Evolutionary conservation across 2,113 vertebrate species (phyloP), one percentile per base, ranked within the genome.

Genomic region (Acrocephalus arundinaceus): DNA sequence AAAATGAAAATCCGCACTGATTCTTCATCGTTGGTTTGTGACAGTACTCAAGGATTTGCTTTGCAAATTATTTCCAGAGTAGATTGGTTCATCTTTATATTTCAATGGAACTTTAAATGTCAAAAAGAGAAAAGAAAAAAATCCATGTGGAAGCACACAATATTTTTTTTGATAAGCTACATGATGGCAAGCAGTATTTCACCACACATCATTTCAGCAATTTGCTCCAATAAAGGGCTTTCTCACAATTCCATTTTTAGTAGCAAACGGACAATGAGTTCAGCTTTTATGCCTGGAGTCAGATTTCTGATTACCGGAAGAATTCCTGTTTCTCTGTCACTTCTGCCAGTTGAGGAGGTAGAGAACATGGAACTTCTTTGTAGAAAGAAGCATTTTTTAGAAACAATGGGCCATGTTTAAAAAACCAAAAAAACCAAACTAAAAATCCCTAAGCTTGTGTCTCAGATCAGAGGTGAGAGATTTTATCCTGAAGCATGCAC

Each of bases 91-190:
- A 15, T 74, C 41, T 41, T 88, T 65, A 4, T 31, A 43, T 76
- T 72, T 65, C 23, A 75, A 25, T 61, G 20, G 62, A 65, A 72
- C 63, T 72, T 54, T 31, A 81, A 63, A 35, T 52, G 7, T 72
- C 35, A 82, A 37, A 52, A 76, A 74, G 8, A 72, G 7, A 48
- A 84, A 80, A 67, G 9, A 49, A 85, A 85, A 87, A 68, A 31
- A 33, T 63, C 10, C 3, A 3, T 23, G n/a, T 49, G 41, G 55
- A 49, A 91, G 15, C 6, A 23, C 0, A 0, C 33, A 6, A 7
- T 17, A 16, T 57, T 72, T 82, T 66, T 43, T 54, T 19, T 48
- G 8, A 23, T 41, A 28, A 71, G 11, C 7, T 61, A 22, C 66
- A 45, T 61, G 14, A 33, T 75, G 27, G 12, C 21, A 73, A 85